Percentiles rank a stretch among this genome's conserved stretches.
Conservation (phyloP, 2,888 invertebrate species). For the Drosophila anomalata region DNA sequence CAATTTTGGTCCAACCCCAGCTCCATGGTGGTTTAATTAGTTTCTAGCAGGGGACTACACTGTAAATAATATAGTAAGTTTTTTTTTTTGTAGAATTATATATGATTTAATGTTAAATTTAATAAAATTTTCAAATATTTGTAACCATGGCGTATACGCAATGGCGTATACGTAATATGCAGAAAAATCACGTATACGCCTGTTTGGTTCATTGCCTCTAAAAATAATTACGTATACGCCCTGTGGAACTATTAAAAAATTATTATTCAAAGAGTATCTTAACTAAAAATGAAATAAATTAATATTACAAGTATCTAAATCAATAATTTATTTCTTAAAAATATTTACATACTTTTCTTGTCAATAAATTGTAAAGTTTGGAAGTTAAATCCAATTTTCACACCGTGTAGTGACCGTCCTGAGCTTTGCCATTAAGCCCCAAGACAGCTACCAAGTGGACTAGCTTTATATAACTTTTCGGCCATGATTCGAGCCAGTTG, state of each 20-base stretch:
- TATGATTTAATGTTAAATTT: too few relatives aligned
- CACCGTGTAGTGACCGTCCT: not conserved
- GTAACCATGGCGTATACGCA: not conserved
- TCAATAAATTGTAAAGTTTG: not conserved
- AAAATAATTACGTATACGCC: not conserved
- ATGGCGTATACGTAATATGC: not conserved
- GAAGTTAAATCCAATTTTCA: not conserved
- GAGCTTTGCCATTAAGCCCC: conserved; percentile 12
- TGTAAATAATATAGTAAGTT: not conserved
- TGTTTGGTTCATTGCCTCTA: too few relatives aligned
- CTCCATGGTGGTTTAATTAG: conserved; percentile 59
- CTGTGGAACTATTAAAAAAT: not conserved
- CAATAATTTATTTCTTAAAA: too few relatives aligned
- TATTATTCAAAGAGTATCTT: not conserved
- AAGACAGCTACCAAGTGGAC: conserved; percentile 15
- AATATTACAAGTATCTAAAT: too few relatives aligned
- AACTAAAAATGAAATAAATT: not conserved
- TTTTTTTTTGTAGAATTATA: conserved; percentile 6
- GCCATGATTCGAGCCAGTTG: not conserved
- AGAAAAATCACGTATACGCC: not conserved
- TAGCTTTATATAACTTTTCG: conserved; percentile 1
- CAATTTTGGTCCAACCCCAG: conserved; percentile 19
- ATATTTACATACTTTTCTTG: too few relatives aligned
- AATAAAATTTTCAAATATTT: not conserved
- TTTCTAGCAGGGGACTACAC: not conserved